These are phyloP conservation scores for Spinus pinus DNA, from an alignment of 2,797 vertebrate genomes.

Conservation along the genomic window DNA sequence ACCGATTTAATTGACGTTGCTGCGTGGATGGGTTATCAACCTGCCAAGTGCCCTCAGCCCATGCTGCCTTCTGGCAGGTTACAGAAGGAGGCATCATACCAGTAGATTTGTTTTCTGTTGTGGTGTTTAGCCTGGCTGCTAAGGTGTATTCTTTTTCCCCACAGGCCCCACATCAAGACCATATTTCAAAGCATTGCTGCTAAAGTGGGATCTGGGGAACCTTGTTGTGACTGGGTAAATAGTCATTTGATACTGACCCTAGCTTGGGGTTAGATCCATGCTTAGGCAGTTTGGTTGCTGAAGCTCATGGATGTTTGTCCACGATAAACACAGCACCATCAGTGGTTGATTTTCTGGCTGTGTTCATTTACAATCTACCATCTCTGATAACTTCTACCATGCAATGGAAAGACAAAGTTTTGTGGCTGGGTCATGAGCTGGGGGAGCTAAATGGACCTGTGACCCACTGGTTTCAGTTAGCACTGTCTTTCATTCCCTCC, in stretches of 20 bases:
- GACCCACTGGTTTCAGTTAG: background rate
- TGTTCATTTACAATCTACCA: background rate
- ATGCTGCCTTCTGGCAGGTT: background rate
- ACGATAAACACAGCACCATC: background rate
- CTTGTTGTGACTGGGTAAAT: slow-evolving; percentile 98
- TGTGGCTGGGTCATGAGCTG: background rate
- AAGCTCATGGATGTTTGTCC: background rate
- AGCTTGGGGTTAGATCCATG: background rate
- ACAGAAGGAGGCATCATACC: background rate
- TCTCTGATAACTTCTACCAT: background rate
- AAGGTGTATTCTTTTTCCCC: background rate
- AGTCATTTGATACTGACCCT: background rate
- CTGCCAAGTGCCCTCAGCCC: background rate
- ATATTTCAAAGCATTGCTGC: slow-evolving; percentile 97
- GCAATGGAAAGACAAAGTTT: background rate
- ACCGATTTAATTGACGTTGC: background rate
- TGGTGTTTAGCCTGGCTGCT: background rate
- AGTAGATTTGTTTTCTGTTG: background rate
- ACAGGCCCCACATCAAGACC: slow-evolving; percentile 93
- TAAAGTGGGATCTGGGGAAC: slow-evolving; percentile 94
- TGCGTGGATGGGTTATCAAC: background rate
- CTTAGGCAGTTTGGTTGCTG: background rate
- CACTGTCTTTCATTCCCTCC: background rate
- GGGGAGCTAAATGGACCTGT: background rate
- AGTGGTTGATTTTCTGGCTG: background rate